Evolutionary conservation across 2,888 invertebrate species (phyloP).

Genomic region (Gymnoscelis rufifasciata): DNA sequence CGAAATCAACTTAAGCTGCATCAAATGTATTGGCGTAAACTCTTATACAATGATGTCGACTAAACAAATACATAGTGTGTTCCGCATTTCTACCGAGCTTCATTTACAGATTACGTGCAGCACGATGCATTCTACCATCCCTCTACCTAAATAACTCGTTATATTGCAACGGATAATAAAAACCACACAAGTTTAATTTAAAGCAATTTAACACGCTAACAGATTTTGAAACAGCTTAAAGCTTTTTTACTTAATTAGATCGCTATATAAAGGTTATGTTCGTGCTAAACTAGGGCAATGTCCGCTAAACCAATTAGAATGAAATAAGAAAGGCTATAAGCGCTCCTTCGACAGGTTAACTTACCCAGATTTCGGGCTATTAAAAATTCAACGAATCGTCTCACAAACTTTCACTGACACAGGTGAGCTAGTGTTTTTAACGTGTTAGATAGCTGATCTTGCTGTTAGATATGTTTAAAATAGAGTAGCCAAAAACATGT

Average conservation of each 20-base stretch:
- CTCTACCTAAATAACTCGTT: conserved; percentile 37
- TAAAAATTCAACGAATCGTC: conserved; percentile 74
- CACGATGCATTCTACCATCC: conserved; percentile 45
- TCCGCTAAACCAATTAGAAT: conserved; percentile 62
- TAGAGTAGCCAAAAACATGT: too few species aligned
- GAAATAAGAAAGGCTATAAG: conserved; percentile 68
- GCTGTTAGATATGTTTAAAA: too few species aligned
- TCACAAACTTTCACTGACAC: conserved; percentile 70
- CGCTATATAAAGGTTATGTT: conserved; percentile 36
- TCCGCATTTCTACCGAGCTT: conserved; percentile 77
- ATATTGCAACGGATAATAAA: conserved; percentile 22
- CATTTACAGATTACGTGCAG: conserved; percentile 67
- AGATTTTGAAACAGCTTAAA: too few species aligned
- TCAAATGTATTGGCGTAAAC: conserved; percentile 68
- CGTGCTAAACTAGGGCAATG: conserved; percentile 54
- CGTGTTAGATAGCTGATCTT: conserved; percentile 28
- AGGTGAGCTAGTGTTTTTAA: conserved; percentile 43
- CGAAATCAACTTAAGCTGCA: conserved; percentile 73
- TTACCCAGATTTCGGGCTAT: conserved; percentile 70
- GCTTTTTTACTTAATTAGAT: conserved; percentile 7
- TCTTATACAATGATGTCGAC: conserved; percentile 78
- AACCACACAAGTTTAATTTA: conserved; percentile 14
- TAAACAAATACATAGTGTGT: conserved; percentile 75
- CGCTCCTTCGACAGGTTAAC: conserved; percentile 62
- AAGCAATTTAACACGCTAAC: background rate